A percentile compares a stretch with the other conserved stretches of the same genome.
Evolutionary conservation across 2,797 vertebrate genomes (phyloP).

Genomic region (Parambassis ranga): DNA sequence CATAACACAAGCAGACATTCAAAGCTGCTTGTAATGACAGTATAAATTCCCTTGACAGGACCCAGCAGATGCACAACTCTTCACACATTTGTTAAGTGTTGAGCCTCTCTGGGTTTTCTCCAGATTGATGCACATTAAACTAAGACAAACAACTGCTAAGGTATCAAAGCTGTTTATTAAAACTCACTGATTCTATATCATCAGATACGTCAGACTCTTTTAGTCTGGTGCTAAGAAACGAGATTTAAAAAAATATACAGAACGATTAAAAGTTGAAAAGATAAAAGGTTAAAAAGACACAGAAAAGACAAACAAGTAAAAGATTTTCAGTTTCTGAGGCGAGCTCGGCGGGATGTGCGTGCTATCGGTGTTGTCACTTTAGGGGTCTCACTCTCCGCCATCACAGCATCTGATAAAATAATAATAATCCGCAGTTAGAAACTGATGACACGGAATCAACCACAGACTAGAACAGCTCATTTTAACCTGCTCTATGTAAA

Average conservation of each 20-base stretch:
- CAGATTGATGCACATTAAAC: constrained; percentile 1
- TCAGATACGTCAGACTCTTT: neutral
- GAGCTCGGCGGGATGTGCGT: constrained; percentile 81
- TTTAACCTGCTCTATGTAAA: too few relatives aligned
- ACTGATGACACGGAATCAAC: too few relatives aligned
- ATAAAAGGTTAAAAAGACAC: neutral
- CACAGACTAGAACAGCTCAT: too few relatives aligned
- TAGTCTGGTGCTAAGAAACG: neutral
- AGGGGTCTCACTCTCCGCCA: constrained; percentile 89
- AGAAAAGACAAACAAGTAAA: neutral
- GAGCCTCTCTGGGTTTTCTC: neutral
- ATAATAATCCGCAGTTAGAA: constrained; percentile 32
- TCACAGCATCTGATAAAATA: constrained; percentile 78
- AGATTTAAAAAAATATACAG: constrained; percentile 1
- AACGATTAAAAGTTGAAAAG: neutral
- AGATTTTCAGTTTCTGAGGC: constrained; percentile 76
- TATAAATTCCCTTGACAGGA: constrained; percentile 64
- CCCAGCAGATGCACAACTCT: constrained; percentile 12
- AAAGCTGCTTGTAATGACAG: constrained; percentile 52
- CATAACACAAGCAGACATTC: constrained; percentile 48
- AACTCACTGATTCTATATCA: neutral
- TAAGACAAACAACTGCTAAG: neutral
- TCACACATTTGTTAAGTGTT: constrained; percentile 21
- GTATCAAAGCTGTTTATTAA: constrained; percentile 63
- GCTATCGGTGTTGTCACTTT: constrained; percentile 92